A percentile compares a stretch with the other conserved stretches of the same genome.
These are phyloP conservation scores for Hyles euphorbiae DNA, from an alignment of 1,140 invertebrate genomes.

Conservation along the genomic window DNA sequence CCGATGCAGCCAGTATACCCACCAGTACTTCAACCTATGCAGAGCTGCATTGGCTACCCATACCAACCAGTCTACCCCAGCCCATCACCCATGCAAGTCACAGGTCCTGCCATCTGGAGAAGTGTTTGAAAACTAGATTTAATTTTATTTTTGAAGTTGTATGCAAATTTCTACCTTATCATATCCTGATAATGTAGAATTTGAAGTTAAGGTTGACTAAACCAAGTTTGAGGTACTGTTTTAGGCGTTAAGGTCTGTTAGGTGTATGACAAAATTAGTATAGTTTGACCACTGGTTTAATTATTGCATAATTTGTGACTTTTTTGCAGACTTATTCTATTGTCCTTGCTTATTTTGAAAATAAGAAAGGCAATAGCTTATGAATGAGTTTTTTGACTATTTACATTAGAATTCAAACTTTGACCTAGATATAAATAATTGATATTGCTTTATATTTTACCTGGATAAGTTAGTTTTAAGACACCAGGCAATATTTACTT, in stretches of 20 bases:
- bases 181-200: constrained; percentile 22
- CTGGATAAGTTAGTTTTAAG: not conserved
- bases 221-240: not conserved
- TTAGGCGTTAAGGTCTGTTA: not conserved
- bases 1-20: constrained; percentile 32
- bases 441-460: too few species aligned
- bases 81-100: constrained; percentile 21
- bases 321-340: too few species aligned
- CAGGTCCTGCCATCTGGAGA: constrained; percentile 25
- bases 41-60: constrained; percentile 31
- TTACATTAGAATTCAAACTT: not conserved
- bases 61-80: constrained; percentile 39
- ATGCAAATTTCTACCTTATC: constrained; percentile 22
- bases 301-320: too few species aligned
- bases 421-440: not conserved
- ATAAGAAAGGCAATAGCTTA: too few species aligned
- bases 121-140: constrained; percentile 10
- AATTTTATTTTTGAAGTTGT: not conserved
- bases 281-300: too few species aligned
- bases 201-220: constrained; percentile 4
- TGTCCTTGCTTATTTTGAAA: too few species aligned
- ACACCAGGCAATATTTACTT: constrained; percentile 34
- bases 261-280: not conserved
- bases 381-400: not conserved
- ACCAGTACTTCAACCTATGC: constrained; percentile 26